Conservation (phyloP, 2,113 vertebrate species). For the Microtus oregoni region DNA sequence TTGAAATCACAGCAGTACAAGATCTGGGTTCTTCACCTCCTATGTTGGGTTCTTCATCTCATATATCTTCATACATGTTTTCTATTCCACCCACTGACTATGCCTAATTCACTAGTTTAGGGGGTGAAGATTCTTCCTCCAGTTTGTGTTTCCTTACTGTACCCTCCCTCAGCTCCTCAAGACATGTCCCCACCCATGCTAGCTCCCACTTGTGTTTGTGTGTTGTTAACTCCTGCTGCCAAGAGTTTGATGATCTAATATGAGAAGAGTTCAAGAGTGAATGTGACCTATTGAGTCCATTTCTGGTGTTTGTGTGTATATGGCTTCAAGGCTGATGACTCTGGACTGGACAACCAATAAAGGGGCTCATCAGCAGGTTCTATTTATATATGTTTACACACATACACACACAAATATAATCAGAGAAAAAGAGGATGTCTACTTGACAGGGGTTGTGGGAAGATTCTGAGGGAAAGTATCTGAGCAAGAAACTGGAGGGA, state of each 20-base stretch:
- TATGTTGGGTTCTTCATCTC: neutral
- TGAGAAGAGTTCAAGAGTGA: neutral
- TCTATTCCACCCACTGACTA: neutral
- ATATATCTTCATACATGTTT: neutral
- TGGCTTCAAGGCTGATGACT: neutral
- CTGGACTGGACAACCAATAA: neutral
- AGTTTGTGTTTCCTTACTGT: neutral
- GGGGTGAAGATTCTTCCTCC: neutral
- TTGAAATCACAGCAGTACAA: neutral
- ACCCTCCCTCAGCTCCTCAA: neutral
- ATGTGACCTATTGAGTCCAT: neutral
- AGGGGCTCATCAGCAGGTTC: neutral
- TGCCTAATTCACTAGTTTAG: neutral
- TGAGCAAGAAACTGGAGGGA: too few species aligned
- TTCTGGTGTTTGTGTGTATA: neutral
- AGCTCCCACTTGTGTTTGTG: rapidly evolving
- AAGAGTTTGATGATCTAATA: neutral
- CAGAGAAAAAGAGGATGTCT: neutral
- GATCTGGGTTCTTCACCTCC: neutral
- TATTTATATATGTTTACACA: neutral
- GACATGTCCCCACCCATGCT: rapidly evolving
- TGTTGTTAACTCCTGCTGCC: neutral
- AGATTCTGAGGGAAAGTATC: neutral
- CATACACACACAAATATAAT: neutral
- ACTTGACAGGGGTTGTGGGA: neutral